These are phyloP conservation scores for Chitala chitala DNA, from an alignment of 2,113 vertebrate species.

Conservation along the genomic window DNA sequence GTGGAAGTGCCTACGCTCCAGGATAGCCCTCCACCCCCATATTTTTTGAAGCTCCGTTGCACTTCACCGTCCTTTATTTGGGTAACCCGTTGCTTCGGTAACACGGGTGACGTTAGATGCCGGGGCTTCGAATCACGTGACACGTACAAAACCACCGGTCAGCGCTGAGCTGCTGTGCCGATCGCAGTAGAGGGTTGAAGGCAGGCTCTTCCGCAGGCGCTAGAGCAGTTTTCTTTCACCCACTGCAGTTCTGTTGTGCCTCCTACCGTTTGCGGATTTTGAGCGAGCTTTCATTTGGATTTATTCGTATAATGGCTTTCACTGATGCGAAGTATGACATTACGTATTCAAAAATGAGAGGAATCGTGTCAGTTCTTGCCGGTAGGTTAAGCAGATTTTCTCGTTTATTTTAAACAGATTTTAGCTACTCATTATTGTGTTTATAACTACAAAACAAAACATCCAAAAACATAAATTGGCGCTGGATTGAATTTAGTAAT, in stretches of 20 bases:
- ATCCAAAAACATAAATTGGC: too few species aligned
- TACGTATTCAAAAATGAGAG: slow-evolving; percentile 71
- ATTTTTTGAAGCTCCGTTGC: slow-evolving; percentile 50
- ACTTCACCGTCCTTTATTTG: slow-evolving; percentile 45
- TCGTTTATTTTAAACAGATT: neutral
- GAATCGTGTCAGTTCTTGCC: slow-evolving; percentile 61
- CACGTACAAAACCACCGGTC: slow-evolving; percentile 40
- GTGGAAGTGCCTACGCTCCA: too few species aligned
- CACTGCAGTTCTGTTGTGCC: neutral
- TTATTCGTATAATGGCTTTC: slow-evolving; percentile 52
- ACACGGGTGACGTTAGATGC: slow-evolving; percentile 49
- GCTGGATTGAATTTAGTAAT: too few species aligned
- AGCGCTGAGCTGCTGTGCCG: neutral
- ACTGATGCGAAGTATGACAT: slow-evolving; percentile 65
- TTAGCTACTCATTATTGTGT: too few species aligned
- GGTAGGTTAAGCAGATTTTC: slow-evolving; percentile 48
- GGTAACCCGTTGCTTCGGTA: slow-evolving; percentile 41
- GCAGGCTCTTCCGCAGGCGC: neutral
- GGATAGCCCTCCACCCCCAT: neutral
- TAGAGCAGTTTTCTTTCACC: neutral
- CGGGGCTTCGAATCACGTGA: slow-evolving; percentile 49
- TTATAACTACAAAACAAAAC: too few species aligned
- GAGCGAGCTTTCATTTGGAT: slow-evolving; percentile 20
- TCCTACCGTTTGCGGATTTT: neutral
- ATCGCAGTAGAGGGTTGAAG: neutral